Conservation (phyloP, 2,113 vertebrate genomes). For the Nibea coibor region DNA sequence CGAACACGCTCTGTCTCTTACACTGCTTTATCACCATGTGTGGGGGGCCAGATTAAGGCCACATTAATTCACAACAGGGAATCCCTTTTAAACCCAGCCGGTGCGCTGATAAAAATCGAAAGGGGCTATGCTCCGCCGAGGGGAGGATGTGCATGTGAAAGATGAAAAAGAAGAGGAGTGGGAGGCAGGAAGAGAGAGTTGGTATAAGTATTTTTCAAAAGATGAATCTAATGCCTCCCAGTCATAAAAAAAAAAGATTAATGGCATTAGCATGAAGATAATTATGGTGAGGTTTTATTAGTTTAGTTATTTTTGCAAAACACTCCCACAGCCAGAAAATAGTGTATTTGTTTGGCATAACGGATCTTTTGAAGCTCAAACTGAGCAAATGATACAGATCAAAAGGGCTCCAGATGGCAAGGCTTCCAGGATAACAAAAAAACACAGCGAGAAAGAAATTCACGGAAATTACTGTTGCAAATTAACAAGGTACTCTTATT, state of each 20-base stretch:
- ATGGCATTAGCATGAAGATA: not conserved
- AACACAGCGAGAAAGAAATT: not conserved
- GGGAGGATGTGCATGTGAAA: slow-evolving; percentile 52
- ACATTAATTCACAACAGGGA: slow-evolving; percentile 76
- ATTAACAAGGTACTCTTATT: not conserved
- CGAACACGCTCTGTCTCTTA: slow-evolving; percentile 44
- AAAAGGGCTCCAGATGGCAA: not conserved
- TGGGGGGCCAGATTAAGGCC: slow-evolving; percentile 73
- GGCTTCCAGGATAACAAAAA: not conserved
- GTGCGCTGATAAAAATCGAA: slow-evolving; percentile 59
- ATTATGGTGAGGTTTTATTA: not conserved
- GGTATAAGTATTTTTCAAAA: slow-evolving; percentile 1
- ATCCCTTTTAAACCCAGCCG: slow-evolving; percentile 62
- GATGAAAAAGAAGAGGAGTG: not conserved
- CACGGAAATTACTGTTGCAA: not conserved
- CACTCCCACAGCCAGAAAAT: not conserved
- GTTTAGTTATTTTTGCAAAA: too few relatives aligned
- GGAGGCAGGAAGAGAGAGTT: not conserved
- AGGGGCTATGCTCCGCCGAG: slow-evolving; percentile 4
- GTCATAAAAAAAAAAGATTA: not conserved
- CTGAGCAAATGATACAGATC: not conserved
- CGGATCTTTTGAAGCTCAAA: not conserved
- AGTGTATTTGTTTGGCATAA: not conserved
- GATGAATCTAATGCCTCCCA: not conserved
- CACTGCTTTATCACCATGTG: slow-evolving; percentile 55